Conservation (phyloP, 2,797 vertebrate species). For the Lepus oiostolus region DNA sequence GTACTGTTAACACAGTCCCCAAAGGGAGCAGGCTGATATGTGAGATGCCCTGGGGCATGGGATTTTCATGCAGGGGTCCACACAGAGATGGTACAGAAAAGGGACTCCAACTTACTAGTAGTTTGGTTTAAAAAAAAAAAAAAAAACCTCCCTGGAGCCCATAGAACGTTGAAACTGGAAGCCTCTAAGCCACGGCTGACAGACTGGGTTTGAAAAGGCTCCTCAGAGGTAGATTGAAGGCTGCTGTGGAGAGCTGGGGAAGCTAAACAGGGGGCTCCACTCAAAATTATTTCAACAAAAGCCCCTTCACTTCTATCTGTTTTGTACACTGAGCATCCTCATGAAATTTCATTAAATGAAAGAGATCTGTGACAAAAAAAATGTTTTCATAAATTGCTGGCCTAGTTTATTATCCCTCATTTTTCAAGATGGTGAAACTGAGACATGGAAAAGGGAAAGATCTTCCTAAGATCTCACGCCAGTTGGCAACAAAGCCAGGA, state of each 20-base stretch:
- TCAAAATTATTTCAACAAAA: neutral
- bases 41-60: neutral
- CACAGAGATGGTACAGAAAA: neutral
- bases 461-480: conserved; percentile 63
- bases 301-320: neutral
- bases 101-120: neutral
- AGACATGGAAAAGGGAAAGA: conserved; percentile 20
- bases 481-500: conserved; percentile 50
- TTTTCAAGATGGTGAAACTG: conserved; percentile 65
- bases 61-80: neutral
- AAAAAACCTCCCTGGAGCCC: neutral
- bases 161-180: neutral
- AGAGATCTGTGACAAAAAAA: neutral
- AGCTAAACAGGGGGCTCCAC: neutral
- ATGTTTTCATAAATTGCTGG: conserved; percentile 26
- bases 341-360: conserved; percentile 31
- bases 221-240: neutral
- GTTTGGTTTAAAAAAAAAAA: neutral
- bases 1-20: neutral
- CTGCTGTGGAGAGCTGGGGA: accelerated
- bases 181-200: neutral
- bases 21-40: neutral
- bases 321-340: conserved; percentile 19
- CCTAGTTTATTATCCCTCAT: conserved; percentile 31
- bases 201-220: neutral